Percentiles rank a stretch among this genome's conserved stretches.
These are phyloP conservation scores for Spizaetus ornatus DNA, from an alignment of 2,113 vertebrate species.

Conservation along the genomic window DNA sequence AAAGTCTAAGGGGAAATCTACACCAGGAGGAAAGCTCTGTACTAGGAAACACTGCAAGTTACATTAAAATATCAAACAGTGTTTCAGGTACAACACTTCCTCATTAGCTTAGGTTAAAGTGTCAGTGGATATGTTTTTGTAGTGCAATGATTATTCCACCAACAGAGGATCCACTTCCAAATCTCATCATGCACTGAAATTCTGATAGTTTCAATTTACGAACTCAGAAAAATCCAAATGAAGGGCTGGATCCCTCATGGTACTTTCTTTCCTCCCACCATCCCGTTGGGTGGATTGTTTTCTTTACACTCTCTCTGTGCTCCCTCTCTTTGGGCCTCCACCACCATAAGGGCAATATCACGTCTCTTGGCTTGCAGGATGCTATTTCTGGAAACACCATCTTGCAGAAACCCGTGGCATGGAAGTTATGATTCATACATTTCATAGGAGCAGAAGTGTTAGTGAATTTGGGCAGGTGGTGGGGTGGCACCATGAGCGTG, in stretches of 20 bases:
- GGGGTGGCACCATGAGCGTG: neutral
- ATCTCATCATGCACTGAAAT: neutral
- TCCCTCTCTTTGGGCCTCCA: conserved; percentile 26
- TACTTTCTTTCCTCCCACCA: neutral
- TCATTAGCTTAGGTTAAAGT: neutral
- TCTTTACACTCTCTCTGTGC: neutral
- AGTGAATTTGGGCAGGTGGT: conserved; percentile 53
- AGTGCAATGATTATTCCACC: neutral
- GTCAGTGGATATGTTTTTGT: neutral
- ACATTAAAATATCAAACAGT: neutral
- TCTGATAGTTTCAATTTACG: neutral
- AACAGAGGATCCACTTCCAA: neutral
- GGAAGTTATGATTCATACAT: conserved; percentile 53
- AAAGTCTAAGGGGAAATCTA: neutral
- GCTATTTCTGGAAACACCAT: conserved; percentile 48
- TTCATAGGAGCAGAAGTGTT: conserved; percentile 31
- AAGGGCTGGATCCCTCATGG: neutral
- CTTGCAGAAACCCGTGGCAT: neutral
- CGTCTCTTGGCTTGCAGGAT: conserved; percentile 28
- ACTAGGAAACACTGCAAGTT: neutral
- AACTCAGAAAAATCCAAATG: neutral
- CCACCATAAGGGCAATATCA: neutral
- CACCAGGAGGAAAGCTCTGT: neutral
- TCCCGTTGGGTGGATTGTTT: neutral
- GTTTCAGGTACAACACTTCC: neutral